Percentiles rank a stretch among this genome's conserved stretches.
Evolutionary conservation across 2,888 invertebrate species (phyloP).

Genomic region (Meghimatium bilineatum): DNA sequence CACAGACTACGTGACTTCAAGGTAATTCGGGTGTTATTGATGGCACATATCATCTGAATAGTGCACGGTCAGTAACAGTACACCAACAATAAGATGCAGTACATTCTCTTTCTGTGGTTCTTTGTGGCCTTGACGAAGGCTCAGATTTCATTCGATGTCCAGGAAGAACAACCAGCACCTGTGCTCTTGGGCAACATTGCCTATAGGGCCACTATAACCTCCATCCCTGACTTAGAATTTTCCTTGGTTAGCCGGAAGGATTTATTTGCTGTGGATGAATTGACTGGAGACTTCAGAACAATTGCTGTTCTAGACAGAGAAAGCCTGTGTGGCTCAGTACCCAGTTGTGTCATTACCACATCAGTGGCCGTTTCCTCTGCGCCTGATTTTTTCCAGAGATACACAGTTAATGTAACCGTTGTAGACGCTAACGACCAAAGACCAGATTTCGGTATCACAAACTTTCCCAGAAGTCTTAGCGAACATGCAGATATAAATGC

Average conservation of each 20-base stretch:
- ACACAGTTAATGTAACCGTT: conserved; percentile 48
- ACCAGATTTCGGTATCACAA: conserved; percentile 47
- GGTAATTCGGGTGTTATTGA: background rate
- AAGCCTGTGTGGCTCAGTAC: conserved; percentile 47
- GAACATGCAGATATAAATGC: conserved; percentile 46
- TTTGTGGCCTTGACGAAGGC: conserved; percentile 17
- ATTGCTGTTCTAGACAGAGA: conserved; percentile 49
- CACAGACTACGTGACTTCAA: background rate
- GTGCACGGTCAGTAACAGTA: background rate
- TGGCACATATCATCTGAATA: background rate
- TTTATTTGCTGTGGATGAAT: conserved; percentile 49
- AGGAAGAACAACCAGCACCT: conserved; percentile 45
- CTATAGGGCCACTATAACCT: conserved; percentile 34
- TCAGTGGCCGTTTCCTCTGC: conserved; percentile 50
- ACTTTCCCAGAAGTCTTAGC: conserved; percentile 43
- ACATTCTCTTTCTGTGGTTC: conserved; percentile 7
- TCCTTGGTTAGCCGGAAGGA: conserved; percentile 39
- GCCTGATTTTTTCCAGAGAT: conserved; percentile 49
- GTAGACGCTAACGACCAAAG: conserved; percentile 53
- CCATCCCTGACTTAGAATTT: conserved; percentile 7
- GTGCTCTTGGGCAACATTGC: conserved; percentile 49
- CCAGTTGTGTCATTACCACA: conserved; percentile 46
- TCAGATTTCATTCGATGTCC: conserved; percentile 44
- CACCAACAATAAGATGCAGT: background rate
- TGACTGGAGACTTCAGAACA: conserved; percentile 52